Conservation (phyloP, 2,113 vertebrate species). For the Balaeniceps rex region DNA sequence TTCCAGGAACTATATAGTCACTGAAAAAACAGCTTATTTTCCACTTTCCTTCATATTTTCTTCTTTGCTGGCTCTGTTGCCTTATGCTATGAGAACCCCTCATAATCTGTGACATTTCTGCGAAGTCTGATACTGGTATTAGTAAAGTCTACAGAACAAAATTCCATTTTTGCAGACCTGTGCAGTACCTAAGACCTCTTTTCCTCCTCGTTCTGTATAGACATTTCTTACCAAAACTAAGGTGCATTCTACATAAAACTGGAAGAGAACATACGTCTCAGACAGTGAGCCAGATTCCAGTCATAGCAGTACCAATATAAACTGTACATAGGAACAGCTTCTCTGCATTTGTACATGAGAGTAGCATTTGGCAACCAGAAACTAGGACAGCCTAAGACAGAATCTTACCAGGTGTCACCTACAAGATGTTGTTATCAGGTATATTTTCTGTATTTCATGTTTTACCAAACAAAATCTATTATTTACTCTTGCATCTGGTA, state of each 20-base stretch:
- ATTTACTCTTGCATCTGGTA: neutral
- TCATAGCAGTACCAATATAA: neutral
- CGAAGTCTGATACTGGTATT: neutral
- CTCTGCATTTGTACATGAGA: neutral
- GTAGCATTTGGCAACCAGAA: neutral
- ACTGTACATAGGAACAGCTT: neutral
- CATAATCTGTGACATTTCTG: neutral
- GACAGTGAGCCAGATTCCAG: rapidly evolving
- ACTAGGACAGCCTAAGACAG: neutral
- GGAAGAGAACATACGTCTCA: neutral
- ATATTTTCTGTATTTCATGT: neutral
- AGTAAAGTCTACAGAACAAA: neutral
- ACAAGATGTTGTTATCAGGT: neutral
- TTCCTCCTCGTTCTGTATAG: neutral
- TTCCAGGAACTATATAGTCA: neutral
- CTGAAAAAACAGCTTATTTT: neutral
- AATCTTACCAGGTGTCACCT: neutral
- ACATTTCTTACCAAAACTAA: neutral
- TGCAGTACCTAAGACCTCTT: neutral
- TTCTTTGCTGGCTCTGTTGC: neutral
- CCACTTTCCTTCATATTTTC: neutral
- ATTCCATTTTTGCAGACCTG: neutral
- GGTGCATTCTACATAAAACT: neutral
- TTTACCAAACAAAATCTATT: neutral
- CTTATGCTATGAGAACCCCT: neutral